Percentiles rank a stretch among this genome's conserved stretches.
Evolutionary conservation across 2,797 vertebrate genomes (phyloP).

Genomic region (Limnodromus scolopaceus): DNA sequence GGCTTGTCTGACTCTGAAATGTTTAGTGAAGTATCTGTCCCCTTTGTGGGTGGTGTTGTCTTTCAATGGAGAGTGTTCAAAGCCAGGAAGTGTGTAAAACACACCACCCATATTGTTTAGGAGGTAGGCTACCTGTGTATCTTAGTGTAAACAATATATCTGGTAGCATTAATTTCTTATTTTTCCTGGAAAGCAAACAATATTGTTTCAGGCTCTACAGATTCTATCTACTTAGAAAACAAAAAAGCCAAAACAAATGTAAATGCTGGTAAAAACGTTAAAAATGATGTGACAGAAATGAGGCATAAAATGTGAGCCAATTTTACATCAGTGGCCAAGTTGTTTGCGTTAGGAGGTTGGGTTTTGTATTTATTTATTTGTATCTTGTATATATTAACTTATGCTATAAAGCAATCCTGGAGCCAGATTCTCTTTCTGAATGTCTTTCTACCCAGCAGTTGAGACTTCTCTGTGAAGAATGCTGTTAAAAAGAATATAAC

Average conservation of each 20-base stretch:
- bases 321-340: background rate
- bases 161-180: background rate
- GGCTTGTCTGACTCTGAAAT: background rate
- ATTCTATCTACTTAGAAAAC: background rate
- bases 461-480: background rate
- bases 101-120: fast-evolving
- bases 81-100: background rate
- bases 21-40: background rate
- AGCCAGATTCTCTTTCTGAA: background rate
- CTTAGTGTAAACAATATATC: background rate
- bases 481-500: background rate
- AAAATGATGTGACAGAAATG: background rate
- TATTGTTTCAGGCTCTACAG: background rate
- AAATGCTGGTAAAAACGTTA: background rate
- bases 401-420: background rate
- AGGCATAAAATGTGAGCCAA: background rate
- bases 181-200: background rate
- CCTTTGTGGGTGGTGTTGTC: background rate
- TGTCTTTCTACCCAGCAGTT: background rate
- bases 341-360: background rate
- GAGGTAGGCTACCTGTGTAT: background rate
- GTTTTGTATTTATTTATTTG: background rate
- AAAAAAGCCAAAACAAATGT: background rate
- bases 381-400: too few relatives aligned
- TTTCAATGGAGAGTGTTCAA: background rate